Conservation (phyloP, 1,140 invertebrate genomes). For the Platorchestia sp. region DNA sequence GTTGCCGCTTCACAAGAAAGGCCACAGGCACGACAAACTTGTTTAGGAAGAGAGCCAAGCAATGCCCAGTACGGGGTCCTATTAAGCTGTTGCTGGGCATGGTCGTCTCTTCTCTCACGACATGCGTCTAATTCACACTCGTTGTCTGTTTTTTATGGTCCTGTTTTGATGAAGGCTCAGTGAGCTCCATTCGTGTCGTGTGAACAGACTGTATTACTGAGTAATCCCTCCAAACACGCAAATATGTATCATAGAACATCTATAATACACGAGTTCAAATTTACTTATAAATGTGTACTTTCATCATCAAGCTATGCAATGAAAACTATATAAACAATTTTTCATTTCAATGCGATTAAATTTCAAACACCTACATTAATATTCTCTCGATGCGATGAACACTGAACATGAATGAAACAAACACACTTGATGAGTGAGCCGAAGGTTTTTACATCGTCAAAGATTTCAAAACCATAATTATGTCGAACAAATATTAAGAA, state of each 20-base stretch:
- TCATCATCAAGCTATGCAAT: too few species aligned
- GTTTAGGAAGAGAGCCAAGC: background rate
- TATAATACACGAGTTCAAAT: too few species aligned
- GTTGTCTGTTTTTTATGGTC: background rate
- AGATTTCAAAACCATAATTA: too few species aligned
- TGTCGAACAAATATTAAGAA: background rate
- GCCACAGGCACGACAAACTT: background rate
- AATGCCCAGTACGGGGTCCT: background rate
- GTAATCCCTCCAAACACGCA: background rate
- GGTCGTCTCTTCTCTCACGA: background rate
- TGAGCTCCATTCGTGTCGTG: background rate
- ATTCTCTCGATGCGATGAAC: too few species aligned
- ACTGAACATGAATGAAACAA: too few species aligned
- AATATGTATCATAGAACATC: too few species aligned
- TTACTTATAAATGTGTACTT: too few species aligned
- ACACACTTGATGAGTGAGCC: too few species aligned
- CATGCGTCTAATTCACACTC: background rate
- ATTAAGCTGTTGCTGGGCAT: background rate
- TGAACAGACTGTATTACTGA: background rate
- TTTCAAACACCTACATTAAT: too few species aligned
- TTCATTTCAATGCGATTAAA: too few species aligned
- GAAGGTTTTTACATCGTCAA: too few species aligned
- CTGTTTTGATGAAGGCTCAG: background rate
- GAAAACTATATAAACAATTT: too few species aligned
- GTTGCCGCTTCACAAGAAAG: background rate